phyloP scores from a whole-genome alignment of 2,797 vertebrate species.

The Typhlichthys subterraneus region DNA sequence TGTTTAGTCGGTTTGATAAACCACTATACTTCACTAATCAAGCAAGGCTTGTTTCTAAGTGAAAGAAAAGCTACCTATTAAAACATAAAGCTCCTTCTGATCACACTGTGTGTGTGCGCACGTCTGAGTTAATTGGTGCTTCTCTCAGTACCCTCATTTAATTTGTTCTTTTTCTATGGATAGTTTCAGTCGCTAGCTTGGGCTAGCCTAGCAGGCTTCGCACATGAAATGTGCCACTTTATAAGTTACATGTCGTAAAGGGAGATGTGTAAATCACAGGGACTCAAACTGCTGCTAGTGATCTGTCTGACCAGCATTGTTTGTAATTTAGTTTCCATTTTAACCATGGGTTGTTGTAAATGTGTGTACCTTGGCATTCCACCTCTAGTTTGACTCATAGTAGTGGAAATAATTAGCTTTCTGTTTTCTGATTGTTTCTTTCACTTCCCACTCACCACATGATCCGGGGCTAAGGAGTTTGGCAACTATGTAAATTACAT shows the following conservation, averaged over 20 bases:
- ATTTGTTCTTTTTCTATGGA: not conserved
- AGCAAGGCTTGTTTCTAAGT: not conserved
- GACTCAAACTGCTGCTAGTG: constrained; percentile 35
- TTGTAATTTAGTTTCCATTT: constrained; percentile 8
- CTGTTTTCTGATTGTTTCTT: not conserved
- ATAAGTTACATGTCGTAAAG: constrained; percentile 21
- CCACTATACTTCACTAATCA: constrained; percentile 10
- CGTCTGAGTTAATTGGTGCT: not conserved
- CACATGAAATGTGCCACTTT: too few species aligned
- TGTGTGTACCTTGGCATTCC: constrained; percentile 16
- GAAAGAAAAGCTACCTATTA: constrained; percentile 10
- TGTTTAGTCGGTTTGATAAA: constrained; percentile 26
- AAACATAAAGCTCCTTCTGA: constrained; percentile 3
- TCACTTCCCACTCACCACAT: constrained; percentile 28
- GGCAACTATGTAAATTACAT: constrained; percentile 75
- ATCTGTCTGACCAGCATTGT: constrained; percentile 3
- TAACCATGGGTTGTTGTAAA: not conserved
- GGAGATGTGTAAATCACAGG: constrained; percentile 32
- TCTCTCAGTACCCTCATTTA: constrained; percentile 5
- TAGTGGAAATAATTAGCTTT: not conserved
- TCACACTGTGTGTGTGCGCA: not conserved
- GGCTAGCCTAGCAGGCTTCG: too few species aligned
- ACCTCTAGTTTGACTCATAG: constrained; percentile 5
- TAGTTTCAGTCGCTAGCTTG: too few species aligned
- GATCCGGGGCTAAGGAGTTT: constrained; percentile 62